Percentiles rank a stretch among this genome's conserved stretches.
Evolutionary conservation across 2,797 vertebrate genomes (phyloP).

Genomic region (Spinus olivaceus): DNA sequence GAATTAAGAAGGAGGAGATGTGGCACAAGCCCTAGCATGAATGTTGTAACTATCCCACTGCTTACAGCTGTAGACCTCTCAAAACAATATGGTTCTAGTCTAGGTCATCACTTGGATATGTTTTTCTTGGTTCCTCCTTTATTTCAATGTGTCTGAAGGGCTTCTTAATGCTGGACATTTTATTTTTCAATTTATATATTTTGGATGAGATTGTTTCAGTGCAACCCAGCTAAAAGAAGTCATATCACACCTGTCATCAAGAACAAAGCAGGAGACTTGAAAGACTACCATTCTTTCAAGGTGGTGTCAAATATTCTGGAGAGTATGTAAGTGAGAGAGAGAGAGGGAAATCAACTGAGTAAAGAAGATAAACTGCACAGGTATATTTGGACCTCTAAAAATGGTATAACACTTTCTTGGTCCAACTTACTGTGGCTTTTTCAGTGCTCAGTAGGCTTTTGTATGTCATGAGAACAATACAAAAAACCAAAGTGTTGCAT

Average conservation of each 20-base stretch:
- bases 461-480: neutral
- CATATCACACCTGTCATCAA: neutral
- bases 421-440: neutral
- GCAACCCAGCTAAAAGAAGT: neutral
- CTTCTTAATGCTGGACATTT: neutral
- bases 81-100: neutral
- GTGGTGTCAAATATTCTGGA: neutral
- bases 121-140: neutral
- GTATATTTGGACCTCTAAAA: neutral
- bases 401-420: neutral
- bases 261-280: neutral
- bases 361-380: neutral
- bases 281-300: neutral
- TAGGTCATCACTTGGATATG: neutral
- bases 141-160: neutral
- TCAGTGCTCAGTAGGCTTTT: neutral
- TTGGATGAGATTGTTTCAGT: neutral
- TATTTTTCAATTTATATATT: neutral
- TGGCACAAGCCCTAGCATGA: rapidly evolving
- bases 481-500: neutral
- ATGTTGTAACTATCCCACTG: neutral
- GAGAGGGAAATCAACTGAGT: neutral
- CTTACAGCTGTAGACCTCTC: neutral
- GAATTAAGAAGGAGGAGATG: neutral
- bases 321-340: neutral